Percentiles rank a stretch among this genome's conserved stretches.
Evolutionary conservation across 2,113 vertebrate species (phyloP).

Genomic region (Emberiza fucata): DNA sequence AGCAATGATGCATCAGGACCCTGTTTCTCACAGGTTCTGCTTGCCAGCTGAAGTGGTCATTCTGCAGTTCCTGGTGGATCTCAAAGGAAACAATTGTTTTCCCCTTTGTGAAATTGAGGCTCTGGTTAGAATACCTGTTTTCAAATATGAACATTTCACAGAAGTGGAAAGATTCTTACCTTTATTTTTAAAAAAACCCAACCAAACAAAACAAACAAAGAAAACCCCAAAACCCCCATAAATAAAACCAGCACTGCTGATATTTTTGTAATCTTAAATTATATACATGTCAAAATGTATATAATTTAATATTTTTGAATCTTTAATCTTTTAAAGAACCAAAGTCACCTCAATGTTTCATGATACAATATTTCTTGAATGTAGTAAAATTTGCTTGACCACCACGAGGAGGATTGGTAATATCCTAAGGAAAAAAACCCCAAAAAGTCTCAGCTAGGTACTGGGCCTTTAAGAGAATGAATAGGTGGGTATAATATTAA

Average conservation of each 20-base stretch:
- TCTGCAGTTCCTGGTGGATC: not conserved
- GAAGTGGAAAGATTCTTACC: not conserved
- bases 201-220: not conserved
- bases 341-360: not conserved
- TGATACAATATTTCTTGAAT: not conserved
- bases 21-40: not conserved
- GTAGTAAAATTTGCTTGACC: not conserved
- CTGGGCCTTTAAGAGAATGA: not conserved
- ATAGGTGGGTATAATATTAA: not conserved
- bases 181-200: not conserved
- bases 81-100: not conserved
- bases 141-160: not conserved
- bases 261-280: not conserved
- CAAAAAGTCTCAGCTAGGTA: not conserved
- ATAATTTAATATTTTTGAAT: not conserved
- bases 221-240: no score
- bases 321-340: not conserved
- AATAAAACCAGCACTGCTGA: not conserved
- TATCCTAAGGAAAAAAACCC: not conserved
- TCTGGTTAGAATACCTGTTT: not conserved
- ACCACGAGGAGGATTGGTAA: not conserved
- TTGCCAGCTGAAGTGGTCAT: not conserved
- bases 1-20: not conserved
- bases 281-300: not conserved
- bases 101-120: not conserved